Conservation (phyloP, 2,797 vertebrate species). For the Chiloscyllium punctatum region DNA sequence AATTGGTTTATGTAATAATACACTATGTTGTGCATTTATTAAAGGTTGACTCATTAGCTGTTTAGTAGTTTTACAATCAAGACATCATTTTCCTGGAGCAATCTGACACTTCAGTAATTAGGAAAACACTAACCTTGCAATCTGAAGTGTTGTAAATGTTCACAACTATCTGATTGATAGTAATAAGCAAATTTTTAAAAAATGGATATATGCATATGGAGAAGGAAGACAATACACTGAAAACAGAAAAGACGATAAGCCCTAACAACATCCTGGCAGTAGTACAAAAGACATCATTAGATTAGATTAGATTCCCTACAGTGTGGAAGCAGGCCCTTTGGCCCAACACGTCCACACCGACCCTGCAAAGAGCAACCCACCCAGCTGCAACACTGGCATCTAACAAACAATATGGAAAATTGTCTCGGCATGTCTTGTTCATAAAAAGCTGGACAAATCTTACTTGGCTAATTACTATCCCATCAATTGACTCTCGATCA, state of each 20-base stretch:
- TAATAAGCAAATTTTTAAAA: neutral
- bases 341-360: too few relatives aligned
- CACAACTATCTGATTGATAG: slow-evolving; percentile 29
- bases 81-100: slow-evolving; percentile 4
- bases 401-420: neutral
- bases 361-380: too few relatives aligned
- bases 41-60: slow-evolving; percentile 32
- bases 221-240: neutral
- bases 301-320: too few relatives aligned
- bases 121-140: slow-evolving; percentile 1
- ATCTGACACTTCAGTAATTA: slow-evolving; percentile 11
- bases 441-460: neutral
- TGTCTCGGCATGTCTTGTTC: neutral
- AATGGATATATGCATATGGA: neutral
- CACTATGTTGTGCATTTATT: neutral
- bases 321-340: too few relatives aligned
- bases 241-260: neutral
- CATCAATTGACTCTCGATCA: neutral
- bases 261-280: neutral
- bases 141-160: slow-evolving; percentile 19
- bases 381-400: neutral
- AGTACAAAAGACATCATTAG: neutral
- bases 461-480: neutral
- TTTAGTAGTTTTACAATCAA: slow-evolving; percentile 26
- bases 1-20: slow-evolving; percentile 20